Conservation (phyloP, 2,113 vertebrate genomes). For the Notechis scutatus region DNA sequence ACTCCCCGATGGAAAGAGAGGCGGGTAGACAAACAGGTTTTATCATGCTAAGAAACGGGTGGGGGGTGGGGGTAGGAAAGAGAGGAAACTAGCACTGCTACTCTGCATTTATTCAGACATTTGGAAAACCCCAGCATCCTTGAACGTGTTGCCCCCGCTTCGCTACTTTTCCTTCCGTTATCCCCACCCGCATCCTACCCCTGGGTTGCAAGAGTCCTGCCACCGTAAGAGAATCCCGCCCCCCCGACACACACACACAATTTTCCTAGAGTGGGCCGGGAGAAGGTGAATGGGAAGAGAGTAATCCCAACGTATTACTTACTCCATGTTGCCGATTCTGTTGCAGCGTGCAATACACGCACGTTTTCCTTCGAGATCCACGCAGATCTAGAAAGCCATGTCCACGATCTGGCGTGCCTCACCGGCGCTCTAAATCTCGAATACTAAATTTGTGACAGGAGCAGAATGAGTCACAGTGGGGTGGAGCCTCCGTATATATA, state of each 20-base stretch:
- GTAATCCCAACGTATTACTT: neutral
- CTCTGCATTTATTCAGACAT: neutral
- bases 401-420: neutral
- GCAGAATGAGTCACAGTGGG: conserved; percentile 2
- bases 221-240: neutral
- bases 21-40: neutral
- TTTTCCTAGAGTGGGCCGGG: neutral
- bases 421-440: neutral
- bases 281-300: too few species aligned
- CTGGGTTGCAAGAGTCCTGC: too few species aligned
- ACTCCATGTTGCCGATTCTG: conserved; percentile 15
- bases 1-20: neutral
- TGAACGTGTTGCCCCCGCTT: neutral
- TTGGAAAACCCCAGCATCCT: neutral
- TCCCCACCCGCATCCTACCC: neutral
- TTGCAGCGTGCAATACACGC: conserved; percentile 16
- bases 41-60: neutral
- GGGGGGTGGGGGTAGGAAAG: neutral
- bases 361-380: conserved; percentile 1
- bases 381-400: conserved; percentile 23
- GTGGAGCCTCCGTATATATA: conserved; percentile 11
- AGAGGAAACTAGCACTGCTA: neutral
- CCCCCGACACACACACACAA: too few species aligned
- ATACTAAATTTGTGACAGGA: neutral
- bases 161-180: neutral